phyloP scores from a whole-genome alignment of 2,888 invertebrate species.

The Eucera pruinosa region DNA sequence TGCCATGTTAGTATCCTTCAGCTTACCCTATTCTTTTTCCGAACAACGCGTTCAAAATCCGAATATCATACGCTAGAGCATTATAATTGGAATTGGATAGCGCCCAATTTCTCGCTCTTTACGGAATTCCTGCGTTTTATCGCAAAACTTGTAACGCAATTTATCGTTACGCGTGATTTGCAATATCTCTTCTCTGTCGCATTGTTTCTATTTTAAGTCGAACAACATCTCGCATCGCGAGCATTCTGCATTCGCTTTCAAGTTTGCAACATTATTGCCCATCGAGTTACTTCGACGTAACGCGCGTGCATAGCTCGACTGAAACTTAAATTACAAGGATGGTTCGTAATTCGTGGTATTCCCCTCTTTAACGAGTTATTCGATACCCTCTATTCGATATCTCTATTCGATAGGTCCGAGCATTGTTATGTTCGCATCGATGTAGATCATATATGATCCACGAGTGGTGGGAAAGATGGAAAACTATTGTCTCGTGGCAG shows the following conservation, averaged over 20 bases:
- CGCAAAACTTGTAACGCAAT: constrained; percentile 20
- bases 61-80: constrained; percentile 24
- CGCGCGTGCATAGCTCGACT: too few relatives aligned
- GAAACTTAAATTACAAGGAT: not conserved
- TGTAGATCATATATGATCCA: too few relatives aligned
- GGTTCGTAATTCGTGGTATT: not conserved
- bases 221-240: constrained; percentile 4
- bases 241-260: constrained; percentile 4
- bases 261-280: constrained; percentile 20
- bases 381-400: not conserved
- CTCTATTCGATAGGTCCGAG: not conserved
- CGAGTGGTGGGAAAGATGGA: too few relatives aligned
- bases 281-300: constrained; percentile 8
- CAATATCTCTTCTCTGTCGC: constrained; percentile 28
- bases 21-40: constrained; percentile 25
- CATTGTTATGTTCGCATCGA: too few relatives aligned
- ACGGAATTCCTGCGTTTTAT: constrained; percentile 35
- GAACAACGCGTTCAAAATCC: constrained; percentile 27
- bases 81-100: constrained; percentile 59
- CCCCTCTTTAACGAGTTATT: not conserved
- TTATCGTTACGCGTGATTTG: constrained; percentile 22
- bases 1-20: constrained; percentile 4
- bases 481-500: too few relatives aligned
- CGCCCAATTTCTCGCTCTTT: constrained; percentile 38
- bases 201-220: constrained; percentile 52